Evolutionary conservation across 2,113 vertebrate species (phyloP).

Genomic region (Sterrhoptilus dennistouni): DNA sequence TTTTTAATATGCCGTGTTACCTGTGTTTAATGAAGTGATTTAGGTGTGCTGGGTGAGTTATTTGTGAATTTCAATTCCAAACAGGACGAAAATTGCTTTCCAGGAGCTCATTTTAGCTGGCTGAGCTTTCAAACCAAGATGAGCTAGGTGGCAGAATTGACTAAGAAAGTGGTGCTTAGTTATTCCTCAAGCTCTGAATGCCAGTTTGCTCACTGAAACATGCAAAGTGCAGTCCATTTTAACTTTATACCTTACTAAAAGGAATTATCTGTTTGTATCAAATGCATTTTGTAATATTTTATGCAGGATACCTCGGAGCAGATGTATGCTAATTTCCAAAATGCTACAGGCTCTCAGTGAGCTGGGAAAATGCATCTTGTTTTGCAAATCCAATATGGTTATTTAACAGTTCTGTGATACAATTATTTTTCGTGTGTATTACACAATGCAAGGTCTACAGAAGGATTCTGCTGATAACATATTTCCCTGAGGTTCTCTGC

Average conservation of each 20-base stretch:
- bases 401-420: conserved; percentile 46
- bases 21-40: conserved; percentile 51
- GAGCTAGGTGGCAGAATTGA: conserved; percentile 54
- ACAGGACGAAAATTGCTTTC: background rate
- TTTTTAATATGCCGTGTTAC: conserved; percentile 1
- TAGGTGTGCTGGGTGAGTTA: background rate
- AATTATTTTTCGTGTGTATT: conserved; percentile 33
- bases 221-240: conserved; percentile 4
- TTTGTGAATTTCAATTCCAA: conserved; percentile 6
- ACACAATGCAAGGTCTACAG: conserved; percentile 9
- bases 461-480: conserved; percentile 29
- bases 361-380: background rate
- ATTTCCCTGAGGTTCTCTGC: conserved; percentile 46
- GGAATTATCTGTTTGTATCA: conserved; percentile 27
- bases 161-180: conserved; percentile 22
- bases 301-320: conserved; percentile 12
- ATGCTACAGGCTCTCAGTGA: background rate
- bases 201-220: conserved; percentile 19
- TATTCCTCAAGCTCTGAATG: background rate
- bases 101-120: background rate
- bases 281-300: conserved; percentile 2
- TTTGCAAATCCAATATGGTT: conserved; percentile 41
- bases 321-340: conserved; percentile 15
- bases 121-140: background rate
- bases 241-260: conserved; percentile 33